These are phyloP conservation scores for Malurus cyaneus DNA, from an alignment of 2,113 vertebrate genomes.

Conservation along the genomic window DNA sequence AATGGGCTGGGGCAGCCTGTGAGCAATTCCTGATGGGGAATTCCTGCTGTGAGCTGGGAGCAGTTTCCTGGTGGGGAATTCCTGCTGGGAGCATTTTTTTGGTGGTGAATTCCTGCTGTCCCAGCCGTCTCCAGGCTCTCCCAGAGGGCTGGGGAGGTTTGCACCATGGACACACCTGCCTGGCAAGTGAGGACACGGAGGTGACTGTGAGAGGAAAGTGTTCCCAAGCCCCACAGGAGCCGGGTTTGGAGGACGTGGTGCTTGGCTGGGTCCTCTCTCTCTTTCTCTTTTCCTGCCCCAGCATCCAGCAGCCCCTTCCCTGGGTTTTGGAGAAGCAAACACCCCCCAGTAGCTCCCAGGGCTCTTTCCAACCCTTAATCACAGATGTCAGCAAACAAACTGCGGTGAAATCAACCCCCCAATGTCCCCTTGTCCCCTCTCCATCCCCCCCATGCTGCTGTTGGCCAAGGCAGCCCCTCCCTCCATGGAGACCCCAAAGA, in stretches of 20 bases:
- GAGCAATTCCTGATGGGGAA: neutral
- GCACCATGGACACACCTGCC: neutral
- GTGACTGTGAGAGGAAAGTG: neutral
- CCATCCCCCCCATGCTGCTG: accelerated
- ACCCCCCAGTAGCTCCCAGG: neutral
- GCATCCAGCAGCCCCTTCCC: neutral
- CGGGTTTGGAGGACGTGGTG: neutral
- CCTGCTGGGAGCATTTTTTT: no score
- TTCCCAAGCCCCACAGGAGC: neutral
- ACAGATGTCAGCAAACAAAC: neutral
- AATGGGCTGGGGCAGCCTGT: slow-evolving; percentile 9
- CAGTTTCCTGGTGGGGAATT: neutral
- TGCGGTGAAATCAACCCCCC: neutral
- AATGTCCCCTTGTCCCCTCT: neutral
- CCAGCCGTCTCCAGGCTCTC: neutral
- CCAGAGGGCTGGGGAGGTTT: neutral
- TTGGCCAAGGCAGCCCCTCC: neutral
- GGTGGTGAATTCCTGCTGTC: neutral
- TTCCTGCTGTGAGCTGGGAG: neutral
- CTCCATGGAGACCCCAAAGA: neutral
- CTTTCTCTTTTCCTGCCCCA: neutral
- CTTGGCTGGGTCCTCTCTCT: neutral
- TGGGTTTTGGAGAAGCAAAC: neutral
- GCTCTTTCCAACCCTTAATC: neutral
- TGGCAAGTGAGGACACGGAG: neutral